These are phyloP conservation scores for Stictonetta naevosa DNA, from an alignment of 2,113 vertebrate genomes.

Conservation along the genomic window DNA sequence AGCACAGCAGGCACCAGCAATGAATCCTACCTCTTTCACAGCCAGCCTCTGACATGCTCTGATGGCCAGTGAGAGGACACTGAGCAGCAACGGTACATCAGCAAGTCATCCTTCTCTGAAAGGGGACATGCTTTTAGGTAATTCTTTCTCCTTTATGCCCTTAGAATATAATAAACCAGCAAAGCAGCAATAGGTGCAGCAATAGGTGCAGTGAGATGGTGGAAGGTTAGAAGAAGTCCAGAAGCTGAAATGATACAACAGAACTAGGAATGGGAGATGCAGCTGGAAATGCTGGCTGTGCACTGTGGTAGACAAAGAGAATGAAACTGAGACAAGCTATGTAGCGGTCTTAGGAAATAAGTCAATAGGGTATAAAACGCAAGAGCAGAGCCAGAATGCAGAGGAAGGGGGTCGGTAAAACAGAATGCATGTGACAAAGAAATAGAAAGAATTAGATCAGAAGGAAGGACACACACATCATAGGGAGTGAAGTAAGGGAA, in stretches of 20 bases:
- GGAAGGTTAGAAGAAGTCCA: not conserved
- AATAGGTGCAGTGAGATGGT: not conserved
- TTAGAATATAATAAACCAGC: not conserved
- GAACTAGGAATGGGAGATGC: not conserved
- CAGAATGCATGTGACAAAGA: not conserved
- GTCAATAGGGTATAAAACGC: not conserved
- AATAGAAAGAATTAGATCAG: not conserved
- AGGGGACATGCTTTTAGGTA: no score
- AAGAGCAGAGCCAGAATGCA: not conserved
- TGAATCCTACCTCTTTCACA: not conserved
- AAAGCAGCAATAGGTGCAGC: not conserved
- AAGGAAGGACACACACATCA: not conserved
- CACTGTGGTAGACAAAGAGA: not conserved
- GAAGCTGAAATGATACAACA: not conserved
- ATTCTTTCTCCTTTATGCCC: not conserved
- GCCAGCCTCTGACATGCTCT: not conserved
- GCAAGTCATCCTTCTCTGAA: not conserved
- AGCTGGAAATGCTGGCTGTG: not conserved
- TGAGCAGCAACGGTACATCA: fast-evolving
- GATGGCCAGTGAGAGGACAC: not conserved
- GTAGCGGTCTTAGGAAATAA: not conserved
- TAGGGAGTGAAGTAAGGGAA: not conserved
- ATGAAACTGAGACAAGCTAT: not conserved
- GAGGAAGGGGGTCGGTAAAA: not conserved
- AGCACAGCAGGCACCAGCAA: not conserved